A percentile compares a stretch with the other conserved stretches of the same genome.
Evolutionary conservation across 1,140 invertebrate genomes (phyloP).

Genomic region (Bombus sylvicola): DNA sequence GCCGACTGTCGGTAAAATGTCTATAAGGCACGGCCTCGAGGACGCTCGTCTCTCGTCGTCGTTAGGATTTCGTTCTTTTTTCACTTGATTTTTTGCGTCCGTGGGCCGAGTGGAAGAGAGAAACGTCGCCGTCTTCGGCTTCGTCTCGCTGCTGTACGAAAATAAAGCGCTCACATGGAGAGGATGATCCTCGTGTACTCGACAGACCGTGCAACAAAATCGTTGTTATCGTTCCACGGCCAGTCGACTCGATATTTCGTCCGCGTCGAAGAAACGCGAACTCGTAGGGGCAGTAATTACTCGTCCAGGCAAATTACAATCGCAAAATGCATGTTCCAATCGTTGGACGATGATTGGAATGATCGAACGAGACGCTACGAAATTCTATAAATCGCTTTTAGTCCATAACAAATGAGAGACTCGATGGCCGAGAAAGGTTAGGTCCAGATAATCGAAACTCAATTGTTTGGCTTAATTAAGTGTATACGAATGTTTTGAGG

Average conservation of each 20-base stretch:
- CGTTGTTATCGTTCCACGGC: slow-evolving; percentile 12
- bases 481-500: background rate
- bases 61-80: background rate
- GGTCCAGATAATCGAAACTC: background rate
- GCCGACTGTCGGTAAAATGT: slow-evolving; percentile 28
- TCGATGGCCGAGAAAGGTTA: background rate
- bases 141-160: slow-evolving; percentile 46
- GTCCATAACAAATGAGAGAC: slow-evolving; percentile 45
- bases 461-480: background rate
- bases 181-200: slow-evolving; percentile 29
- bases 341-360: background rate
- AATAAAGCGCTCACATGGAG: slow-evolving; percentile 43
- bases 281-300: slow-evolving; percentile 10
- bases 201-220: slow-evolving; percentile 19
- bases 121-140: slow-evolving; percentile 25
- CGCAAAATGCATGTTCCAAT: background rate
- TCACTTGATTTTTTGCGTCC: background rate
- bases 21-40: slow-evolving; percentile 55
- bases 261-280: background rate
- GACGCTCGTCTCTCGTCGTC: slow-evolving; percentile 35
- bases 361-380: slow-evolving; percentile 3
- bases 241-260: slow-evolving; percentile 12
- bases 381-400: slow-evolving; percentile 47
- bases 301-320: background rate
- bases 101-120: slow-evolving; percentile 6